A percentile compares a stretch with the other conserved stretches of the same genome.
Evolutionary conservation across 1,140 invertebrate species (phyloP).

Genomic region (Philaenus spumarius): DNA sequence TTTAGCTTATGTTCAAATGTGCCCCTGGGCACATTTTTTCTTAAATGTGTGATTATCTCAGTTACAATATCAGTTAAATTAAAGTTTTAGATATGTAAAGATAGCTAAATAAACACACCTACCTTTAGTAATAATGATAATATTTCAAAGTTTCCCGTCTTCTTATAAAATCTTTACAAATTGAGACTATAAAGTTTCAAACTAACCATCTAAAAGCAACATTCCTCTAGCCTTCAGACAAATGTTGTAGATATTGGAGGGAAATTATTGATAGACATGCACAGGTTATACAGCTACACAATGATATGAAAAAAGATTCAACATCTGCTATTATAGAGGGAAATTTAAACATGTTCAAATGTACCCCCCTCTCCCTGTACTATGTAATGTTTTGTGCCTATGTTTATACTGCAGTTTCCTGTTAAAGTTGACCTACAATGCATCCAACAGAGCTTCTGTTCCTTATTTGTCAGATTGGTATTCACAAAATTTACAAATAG

Average conservation of each 20-base stretch:
- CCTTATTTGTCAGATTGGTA: no score
- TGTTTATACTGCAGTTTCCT: no score
- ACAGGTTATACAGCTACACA: conserved; percentile 4
- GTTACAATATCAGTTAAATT: not conserved
- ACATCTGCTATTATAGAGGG: not conserved
- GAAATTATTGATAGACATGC: not conserved
- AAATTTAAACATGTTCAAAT: conserved; percentile 1
- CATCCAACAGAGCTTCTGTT: no score
- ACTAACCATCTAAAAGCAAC: not conserved
- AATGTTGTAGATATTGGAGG: not conserved
- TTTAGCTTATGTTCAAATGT: not conserved
- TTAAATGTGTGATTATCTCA: not conserved
- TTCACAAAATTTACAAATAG: no score
- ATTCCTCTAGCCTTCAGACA: not conserved
- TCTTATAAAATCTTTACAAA: not conserved
- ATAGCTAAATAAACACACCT: conserved; percentile 2
- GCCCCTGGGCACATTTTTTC: not conserved
- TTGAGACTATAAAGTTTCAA: not conserved
- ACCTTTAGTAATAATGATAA: not conserved
- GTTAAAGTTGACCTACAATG: no score
- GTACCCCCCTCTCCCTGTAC: conserved; percentile 18
- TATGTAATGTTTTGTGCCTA: no score
- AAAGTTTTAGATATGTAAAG: not conserved
- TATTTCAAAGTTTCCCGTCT: not conserved
- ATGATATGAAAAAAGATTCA: not conserved